Conservation (phyloP, 2,797 vertebrate genomes). For the Phyllotis vaccarum region DNA sequence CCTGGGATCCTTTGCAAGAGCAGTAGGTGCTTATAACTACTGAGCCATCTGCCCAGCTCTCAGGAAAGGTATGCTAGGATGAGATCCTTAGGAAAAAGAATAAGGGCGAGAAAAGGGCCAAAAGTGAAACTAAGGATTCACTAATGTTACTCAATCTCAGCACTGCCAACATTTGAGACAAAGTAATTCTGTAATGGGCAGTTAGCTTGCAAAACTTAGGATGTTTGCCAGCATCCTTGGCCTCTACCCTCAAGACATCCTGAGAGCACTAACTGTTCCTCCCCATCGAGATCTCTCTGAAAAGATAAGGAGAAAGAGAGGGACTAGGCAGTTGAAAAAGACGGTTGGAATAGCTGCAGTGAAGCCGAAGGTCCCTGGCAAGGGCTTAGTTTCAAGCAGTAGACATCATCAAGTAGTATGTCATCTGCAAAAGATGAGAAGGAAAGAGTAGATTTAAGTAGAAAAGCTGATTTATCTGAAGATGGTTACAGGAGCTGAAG, state of each 20-base stretch:
- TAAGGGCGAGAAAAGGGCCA: not conserved
- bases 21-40: not conserved
- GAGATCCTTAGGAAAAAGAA: constrained; percentile 18
- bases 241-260: constrained; percentile 2
- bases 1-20: not conserved
- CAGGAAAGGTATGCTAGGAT: constrained; percentile 28
- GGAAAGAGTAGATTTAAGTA: not conserved
- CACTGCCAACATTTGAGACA: not conserved
- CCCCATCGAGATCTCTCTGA: not conserved
- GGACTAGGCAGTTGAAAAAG: not conserved
- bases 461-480: constrained; percentile 1
- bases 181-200: not conserved
- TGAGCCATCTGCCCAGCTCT: not conserved
- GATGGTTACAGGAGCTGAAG: constrained; percentile 41
- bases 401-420: constrained; percentile 10
- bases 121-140: constrained; percentile 21
- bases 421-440: constrained; percentile 10
- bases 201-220: not conserved
- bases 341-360: not conserved
- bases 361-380: not conserved
- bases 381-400: constrained; percentile 16
- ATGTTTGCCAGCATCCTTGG: not conserved
- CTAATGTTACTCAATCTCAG: constrained; percentile 36
- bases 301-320: not conserved
- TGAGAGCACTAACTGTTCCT: not conserved